phyloP scores from a whole-genome alignment of 1,140 invertebrate genomes.

The Mesaphorura yosii region DNA sequence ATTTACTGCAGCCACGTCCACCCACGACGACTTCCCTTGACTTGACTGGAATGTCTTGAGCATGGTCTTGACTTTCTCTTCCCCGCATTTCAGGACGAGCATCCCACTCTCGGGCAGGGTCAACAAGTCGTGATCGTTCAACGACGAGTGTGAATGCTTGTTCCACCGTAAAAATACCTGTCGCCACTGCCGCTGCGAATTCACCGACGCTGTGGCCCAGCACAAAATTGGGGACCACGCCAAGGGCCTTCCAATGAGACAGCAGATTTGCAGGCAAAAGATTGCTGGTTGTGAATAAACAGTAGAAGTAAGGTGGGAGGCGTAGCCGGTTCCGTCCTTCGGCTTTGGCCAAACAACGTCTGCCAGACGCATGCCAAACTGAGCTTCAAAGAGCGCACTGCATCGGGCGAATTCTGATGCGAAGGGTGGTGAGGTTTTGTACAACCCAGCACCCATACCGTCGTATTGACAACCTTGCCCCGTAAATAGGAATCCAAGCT shows the following conservation, averaged over 20 bases:
- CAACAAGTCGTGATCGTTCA: conserved; percentile 7
- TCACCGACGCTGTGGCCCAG: conserved; percentile 17
- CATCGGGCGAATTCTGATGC: background rate
- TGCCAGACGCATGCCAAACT: background rate
- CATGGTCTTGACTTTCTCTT: too few relatives aligned
- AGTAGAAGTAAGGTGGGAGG: background rate
- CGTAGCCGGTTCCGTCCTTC: background rate
- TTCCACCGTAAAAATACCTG: conserved; percentile 6
- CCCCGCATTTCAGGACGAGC: too few relatives aligned
- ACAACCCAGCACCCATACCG: conserved; percentile 11
- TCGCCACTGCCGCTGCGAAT: conserved; percentile 12
- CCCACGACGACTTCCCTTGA: too few relatives aligned
- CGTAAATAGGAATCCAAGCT: conserved; percentile 14
- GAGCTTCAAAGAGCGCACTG: background rate
- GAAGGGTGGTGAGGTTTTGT: conserved; percentile 6
- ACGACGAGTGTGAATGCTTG: conserved; percentile 6
- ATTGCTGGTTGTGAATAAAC: conserved; percentile 17
- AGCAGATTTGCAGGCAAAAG: conserved; percentile 11
- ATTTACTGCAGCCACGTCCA: conserved; percentile 13
- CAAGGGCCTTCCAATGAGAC: conserved; percentile 8
- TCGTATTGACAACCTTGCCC: conserved; percentile 18
- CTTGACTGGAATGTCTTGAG: too few relatives aligned
- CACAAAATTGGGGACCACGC: conserved; percentile 8
- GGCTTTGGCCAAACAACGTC: too few relatives aligned
- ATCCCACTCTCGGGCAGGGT: too few relatives aligned